A percentile compares a stretch with the other conserved stretches of the same genome.
Evolutionary conservation across 2,888 invertebrate species (phyloP).

Genomic region (Scrobipalpa atriplicella): DNA sequence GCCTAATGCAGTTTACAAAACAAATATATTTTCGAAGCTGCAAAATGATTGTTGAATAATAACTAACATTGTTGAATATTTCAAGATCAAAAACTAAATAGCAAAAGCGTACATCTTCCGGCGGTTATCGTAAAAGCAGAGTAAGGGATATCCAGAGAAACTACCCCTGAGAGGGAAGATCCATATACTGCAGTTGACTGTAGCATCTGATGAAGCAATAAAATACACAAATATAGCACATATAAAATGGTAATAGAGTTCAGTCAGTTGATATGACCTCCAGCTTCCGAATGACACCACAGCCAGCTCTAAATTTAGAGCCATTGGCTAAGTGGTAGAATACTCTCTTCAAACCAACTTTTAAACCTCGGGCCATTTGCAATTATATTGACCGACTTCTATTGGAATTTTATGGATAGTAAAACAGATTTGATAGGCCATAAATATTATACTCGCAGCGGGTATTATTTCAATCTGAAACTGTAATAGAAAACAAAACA

Average conservation of each 20-base stretch:
- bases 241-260: slow-evolving; percentile 33
- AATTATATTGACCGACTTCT: background rate
- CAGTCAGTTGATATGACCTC: slow-evolving; percentile 49
- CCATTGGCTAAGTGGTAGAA: slow-evolving; percentile 56
- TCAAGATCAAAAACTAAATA: background rate
- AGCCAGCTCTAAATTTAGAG: slow-evolving; percentile 58
- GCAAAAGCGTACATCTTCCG: too few species aligned
- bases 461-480: background rate
- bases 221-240: too few species aligned
- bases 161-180: too few species aligned
- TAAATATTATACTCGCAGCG: background rate
- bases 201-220: background rate
- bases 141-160: too few species aligned
- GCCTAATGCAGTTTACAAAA: slow-evolving; percentile 1
- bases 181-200: too few species aligned
- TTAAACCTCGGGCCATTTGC: background rate
- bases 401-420: background rate
- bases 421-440: background rate
- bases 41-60: background rate
- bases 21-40: background rate
- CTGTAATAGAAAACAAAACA: background rate
- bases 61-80: background rate
- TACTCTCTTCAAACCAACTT: background rate
- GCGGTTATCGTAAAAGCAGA: too few species aligned
- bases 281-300: slow-evolving; percentile 65